phyloP scores from a whole-genome alignment of 2,113 vertebrate species.

The Sterna hirundo region DNA sequence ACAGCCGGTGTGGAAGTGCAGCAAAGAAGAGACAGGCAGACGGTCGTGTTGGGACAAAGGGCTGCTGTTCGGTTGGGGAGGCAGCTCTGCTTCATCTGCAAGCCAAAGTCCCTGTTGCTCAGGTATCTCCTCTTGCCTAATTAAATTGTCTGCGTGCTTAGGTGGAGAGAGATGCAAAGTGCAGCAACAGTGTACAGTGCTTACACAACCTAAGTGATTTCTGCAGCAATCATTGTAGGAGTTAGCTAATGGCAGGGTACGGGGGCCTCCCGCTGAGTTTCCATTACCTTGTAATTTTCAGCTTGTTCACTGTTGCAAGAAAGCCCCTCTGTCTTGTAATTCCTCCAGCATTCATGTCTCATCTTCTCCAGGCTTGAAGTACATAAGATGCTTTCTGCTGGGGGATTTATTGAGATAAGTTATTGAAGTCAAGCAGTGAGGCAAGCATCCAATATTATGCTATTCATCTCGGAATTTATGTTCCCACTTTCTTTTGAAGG shows the following conservation, averaged over 20 bases:
- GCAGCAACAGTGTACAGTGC: constrained; percentile 19
- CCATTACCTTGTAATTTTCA: constrained; percentile 86
- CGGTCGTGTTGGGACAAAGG: neutral
- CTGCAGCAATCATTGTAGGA: constrained; percentile 69
- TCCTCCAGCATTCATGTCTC: constrained; percentile 70
- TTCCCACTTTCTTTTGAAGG: constrained; percentile 70
- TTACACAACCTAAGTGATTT: constrained; percentile 52
- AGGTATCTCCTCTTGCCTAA: constrained; percentile 30
- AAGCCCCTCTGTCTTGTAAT: constrained; percentile 79
- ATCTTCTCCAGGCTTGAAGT: constrained; percentile 72
- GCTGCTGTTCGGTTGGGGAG: neutral
- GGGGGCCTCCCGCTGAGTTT: constrained; percentile 74
- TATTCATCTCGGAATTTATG: constrained; percentile 75
- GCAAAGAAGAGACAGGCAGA: neutral
- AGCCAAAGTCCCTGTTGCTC: neutral
- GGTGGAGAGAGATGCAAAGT: constrained; percentile 49
- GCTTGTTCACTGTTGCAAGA: constrained; percentile 79
- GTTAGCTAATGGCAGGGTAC: constrained; percentile 77
- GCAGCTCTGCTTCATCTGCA: neutral
- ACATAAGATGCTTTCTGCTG: constrained; percentile 76
- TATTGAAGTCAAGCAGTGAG: constrained; percentile 78
- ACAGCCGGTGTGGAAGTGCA: neutral
- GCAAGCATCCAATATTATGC: constrained; percentile 70
- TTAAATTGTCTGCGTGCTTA: constrained; percentile 43
- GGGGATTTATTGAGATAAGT: constrained; percentile 79